A percentile compares a stretch with the other conserved stretches of the same genome.
Conservation (phyloP, 2,797 vertebrate genomes). For the Pseudochirops corinnae region DNA sequence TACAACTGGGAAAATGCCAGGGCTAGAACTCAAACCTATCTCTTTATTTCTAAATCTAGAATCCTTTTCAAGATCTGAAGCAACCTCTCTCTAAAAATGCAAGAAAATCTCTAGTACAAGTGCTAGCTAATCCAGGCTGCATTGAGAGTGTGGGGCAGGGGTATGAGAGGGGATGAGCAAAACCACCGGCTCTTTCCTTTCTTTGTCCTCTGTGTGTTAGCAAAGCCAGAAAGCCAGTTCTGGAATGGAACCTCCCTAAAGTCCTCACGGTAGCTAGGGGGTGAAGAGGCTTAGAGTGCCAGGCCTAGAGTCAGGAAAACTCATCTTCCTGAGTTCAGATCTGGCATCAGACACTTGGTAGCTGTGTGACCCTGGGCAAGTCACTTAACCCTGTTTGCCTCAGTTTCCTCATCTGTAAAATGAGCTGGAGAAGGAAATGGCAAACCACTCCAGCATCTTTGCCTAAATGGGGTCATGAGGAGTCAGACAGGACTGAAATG, state of each 20-base stretch:
- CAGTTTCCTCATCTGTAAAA: background rate
- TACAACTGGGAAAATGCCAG: background rate
- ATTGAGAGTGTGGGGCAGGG: background rate
- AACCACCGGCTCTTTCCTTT: background rate
- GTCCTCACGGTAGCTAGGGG: background rate
- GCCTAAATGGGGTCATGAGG: no score
- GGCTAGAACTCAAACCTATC: background rate
- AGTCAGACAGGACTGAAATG: background rate
- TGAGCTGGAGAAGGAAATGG: background rate
- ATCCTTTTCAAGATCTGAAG: background rate
- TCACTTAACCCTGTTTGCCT: background rate
- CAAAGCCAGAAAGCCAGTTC: background rate
- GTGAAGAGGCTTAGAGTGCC: no score
- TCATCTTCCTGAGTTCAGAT: background rate
- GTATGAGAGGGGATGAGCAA: background rate
- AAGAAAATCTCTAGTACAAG: background rate
- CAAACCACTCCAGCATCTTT: background rate
- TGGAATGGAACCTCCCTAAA: background rate
- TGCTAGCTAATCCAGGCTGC: background rate
- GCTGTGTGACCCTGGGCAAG: background rate
- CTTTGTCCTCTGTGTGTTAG: background rate
- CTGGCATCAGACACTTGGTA: background rate
- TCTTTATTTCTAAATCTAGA: background rate
- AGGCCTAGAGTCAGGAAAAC: background rate
- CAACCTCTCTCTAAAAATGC: background rate